A percentile compares a stretch with the other conserved stretches of the same genome.
Evolutionary conservation across 2,888 invertebrate genomes (phyloP).

Genomic region (Tryphoninae sp.): DNA sequence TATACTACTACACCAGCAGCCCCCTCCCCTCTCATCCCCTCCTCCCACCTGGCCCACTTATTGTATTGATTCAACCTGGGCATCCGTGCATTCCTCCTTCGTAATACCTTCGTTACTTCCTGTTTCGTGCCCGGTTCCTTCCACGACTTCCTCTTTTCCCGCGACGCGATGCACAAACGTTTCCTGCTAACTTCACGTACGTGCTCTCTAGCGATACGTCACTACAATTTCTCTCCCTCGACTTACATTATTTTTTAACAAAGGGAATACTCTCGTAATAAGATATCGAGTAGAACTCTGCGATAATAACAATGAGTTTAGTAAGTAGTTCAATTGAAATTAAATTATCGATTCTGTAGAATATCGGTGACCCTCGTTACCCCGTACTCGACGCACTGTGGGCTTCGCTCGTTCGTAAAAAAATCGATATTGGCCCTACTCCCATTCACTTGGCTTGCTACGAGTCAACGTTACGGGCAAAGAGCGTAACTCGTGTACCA

Average conservation of each 20-base stretch:
- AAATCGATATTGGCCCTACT: conserved; percentile 51
- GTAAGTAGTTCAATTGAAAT: background rate
- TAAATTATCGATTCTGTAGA: background rate
- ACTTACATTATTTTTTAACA: background rate
- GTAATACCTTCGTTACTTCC: conserved; percentile 56
- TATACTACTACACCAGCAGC: conserved; percentile 67
- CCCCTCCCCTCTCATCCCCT: conserved; percentile 29
- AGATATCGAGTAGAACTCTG: background rate
- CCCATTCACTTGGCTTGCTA: conserved; percentile 17
- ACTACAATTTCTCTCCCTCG: background rate
- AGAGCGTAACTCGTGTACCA: conserved; percentile 16
- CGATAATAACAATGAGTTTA: background rate
- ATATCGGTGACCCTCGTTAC: background rate
- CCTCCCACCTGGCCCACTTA: conserved; percentile 78
- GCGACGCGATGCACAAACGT: background rate
- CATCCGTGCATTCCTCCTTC: conserved; percentile 54
- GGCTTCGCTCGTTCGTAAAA: background rate
- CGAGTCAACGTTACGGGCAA: conserved; percentile 51
- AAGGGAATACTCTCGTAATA: background rate
- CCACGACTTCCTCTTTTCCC: conserved; percentile 42
- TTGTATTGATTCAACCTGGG: conserved; percentile 80
- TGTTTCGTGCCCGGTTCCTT: conserved; percentile 62
- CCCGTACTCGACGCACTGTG: background rate
- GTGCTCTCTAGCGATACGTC: background rate
- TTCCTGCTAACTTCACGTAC: background rate